phyloP scores from a whole-genome alignment of 2,113 vertebrate species.

The Brachyhypopomus gauderio region DNA sequence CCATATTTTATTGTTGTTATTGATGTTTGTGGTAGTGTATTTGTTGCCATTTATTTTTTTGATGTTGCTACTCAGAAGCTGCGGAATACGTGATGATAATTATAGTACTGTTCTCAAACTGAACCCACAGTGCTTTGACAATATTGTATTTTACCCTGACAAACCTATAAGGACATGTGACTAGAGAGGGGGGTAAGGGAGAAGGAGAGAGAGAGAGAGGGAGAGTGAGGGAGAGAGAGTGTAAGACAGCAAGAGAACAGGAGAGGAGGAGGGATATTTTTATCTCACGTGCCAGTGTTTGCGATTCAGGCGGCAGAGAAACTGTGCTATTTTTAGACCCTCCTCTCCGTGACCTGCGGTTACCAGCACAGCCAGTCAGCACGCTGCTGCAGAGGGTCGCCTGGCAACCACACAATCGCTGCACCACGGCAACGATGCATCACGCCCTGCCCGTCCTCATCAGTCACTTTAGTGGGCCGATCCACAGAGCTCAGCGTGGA shows the following conservation, averaged over 20 bases:
- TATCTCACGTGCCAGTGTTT: conserved; percentile 75
- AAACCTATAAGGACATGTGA: conserved; percentile 1
- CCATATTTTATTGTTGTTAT: too few species aligned
- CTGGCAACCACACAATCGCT: conserved; percentile 1
- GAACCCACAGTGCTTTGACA: too few species aligned
- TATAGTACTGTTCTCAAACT: too few species aligned
- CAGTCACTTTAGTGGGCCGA: too few species aligned
- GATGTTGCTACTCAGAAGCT: too few species aligned
- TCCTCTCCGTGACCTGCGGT: conserved; percentile 64
- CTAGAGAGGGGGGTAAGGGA: conserved; percentile 8
- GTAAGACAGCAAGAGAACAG: conserved; percentile 20
- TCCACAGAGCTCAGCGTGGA: too few species aligned
- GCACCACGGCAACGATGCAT: conserved; percentile 18
- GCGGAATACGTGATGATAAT: too few species aligned
- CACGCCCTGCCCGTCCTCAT: conserved; percentile 8
- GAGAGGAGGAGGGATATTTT: conserved; percentile 66
- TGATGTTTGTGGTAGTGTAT: too few species aligned
- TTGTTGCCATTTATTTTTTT: too few species aligned
- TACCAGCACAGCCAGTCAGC: conserved; percentile 41
- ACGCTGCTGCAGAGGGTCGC: not conserved
- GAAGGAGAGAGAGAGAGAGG: not conserved
- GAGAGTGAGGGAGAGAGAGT: not conserved
- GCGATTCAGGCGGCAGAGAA: conserved; percentile 62
- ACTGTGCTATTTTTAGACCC: conserved; percentile 75
- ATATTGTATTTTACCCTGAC: too few species aligned